phyloP scores from a whole-genome alignment of 2,888 invertebrate genomes.

The Amaurobius ferox region DNA sequence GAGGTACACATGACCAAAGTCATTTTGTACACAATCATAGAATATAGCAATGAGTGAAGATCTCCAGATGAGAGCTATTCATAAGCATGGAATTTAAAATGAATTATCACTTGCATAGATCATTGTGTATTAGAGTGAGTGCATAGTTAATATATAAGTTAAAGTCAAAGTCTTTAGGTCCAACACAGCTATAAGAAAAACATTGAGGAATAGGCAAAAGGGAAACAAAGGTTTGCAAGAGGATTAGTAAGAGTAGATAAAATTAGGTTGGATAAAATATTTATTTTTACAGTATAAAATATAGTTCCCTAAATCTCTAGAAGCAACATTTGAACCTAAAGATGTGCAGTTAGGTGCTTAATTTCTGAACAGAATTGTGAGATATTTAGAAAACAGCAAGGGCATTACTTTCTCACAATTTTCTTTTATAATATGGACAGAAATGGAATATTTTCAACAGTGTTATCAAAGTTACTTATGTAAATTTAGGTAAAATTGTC shows the following conservation, averaged over 20 bases:
- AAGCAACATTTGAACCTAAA: not conserved
- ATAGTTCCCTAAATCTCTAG: not conserved
- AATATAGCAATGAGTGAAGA: constrained; percentile 26
- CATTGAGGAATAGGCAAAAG: not conserved
- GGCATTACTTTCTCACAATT: not conserved
- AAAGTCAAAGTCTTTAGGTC: constrained; percentile 15
- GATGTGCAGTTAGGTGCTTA: constrained; percentile 6
- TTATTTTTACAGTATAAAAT: too few relatives aligned
- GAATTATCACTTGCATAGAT: constrained; percentile 45
- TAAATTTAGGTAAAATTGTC: not conserved
- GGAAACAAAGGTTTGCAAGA: not conserved
- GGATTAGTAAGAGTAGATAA: not conserved
- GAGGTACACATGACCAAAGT: constrained; percentile 10
- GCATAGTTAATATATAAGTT: constrained; percentile 39
- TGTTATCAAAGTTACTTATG: not conserved
- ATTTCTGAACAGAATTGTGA: not conserved
- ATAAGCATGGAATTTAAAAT: constrained; percentile 32
- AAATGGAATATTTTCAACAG: not conserved
- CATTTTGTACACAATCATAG: constrained; percentile 22
- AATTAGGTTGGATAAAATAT: not conserved
- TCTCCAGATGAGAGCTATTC: constrained; percentile 10
- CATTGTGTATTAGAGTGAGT: constrained; percentile 40
- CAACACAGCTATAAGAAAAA: not conserved
- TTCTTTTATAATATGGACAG: constrained; percentile 8
- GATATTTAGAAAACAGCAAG: constrained; percentile 6